Evolutionary conservation across 2,113 vertebrate species (phyloP).

Genomic region (Xenopus laevis): DNA sequence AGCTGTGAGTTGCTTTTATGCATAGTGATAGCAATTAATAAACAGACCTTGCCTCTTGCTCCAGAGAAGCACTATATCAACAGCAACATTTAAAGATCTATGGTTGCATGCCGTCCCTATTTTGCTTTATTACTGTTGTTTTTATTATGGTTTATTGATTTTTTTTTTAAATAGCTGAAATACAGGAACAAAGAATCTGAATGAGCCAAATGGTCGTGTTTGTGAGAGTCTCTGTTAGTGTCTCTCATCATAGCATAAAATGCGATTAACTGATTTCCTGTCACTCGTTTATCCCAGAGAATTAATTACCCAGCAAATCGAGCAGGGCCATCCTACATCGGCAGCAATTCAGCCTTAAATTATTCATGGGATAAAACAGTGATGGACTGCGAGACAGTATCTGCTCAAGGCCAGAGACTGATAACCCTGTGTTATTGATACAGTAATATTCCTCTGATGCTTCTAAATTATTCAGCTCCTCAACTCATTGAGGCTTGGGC

Average conservation of each 20-base stretch:
- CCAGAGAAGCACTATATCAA: no score
- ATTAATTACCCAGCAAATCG: constrained; percentile 77
- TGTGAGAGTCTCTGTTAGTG: constrained; percentile 55
- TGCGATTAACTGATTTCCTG: constrained; percentile 78
- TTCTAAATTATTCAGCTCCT: constrained; percentile 74
- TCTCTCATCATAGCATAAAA: constrained; percentile 68
- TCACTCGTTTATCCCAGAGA: constrained; percentile 74
- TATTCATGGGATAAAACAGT: constrained; percentile 75
- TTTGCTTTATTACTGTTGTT: no score
- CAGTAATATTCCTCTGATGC: constrained; percentile 63
- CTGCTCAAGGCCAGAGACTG: constrained; percentile 69
- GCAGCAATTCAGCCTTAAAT: constrained; percentile 70
- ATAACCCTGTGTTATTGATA: constrained; percentile 63
- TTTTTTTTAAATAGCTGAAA: neutral
- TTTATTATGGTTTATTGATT: no score
- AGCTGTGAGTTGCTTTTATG: no score
- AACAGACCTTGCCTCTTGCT: no score
- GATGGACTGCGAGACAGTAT: constrained; percentile 63
- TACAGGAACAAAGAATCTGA: neutral
- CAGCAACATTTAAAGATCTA: no score
- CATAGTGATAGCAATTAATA: no score
- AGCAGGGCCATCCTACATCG: constrained; percentile 69
- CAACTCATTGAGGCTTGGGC: constrained; percentile 62
- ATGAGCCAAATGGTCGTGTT: neutral
- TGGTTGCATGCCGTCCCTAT: no score